phyloP scores from a whole-genome alignment of 2,888 invertebrate species.

The Himalopsyche tibetana region DNA sequence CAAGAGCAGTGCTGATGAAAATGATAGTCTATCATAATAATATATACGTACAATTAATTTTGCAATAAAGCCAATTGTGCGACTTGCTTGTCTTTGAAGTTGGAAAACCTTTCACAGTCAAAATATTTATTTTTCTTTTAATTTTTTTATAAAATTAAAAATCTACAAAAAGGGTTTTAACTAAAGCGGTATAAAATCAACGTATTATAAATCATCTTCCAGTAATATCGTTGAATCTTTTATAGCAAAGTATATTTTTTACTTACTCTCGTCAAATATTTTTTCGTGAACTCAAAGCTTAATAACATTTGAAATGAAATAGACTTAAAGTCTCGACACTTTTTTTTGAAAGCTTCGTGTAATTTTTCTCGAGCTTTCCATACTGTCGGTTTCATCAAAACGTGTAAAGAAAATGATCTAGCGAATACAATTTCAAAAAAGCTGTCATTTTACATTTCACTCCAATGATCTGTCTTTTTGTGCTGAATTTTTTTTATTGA shows the following conservation, averaged over 20 bases:
- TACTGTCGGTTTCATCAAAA: slow-evolving; percentile 10
- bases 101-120: too few species aligned
- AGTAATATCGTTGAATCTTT: not conserved
- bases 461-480: not conserved
- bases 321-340: not conserved
- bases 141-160: too few species aligned
- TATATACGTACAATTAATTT: too few species aligned
- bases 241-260: not conserved
- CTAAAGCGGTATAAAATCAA: too few species aligned
- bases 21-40: too few species aligned
- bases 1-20: too few species aligned
- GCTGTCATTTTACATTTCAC: slow-evolving; percentile 28
- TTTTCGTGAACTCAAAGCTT: not conserved
- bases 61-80: too few species aligned
- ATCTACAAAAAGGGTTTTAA: too few species aligned
- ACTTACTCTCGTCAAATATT: not conserved
- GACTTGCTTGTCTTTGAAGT: too few species aligned
- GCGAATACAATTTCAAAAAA: not conserved
- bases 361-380: slow-evolving; percentile 1
- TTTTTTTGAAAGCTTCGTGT: not conserved
- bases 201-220: not conserved
- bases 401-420: slow-evolving; percentile 15
- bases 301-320: slow-evolving; percentile 20
- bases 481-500: not conserved
- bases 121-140: too few species aligned